Conservation (phyloP, 2,113 vertebrate genomes). For the Cochlearius cochlearius region DNA sequence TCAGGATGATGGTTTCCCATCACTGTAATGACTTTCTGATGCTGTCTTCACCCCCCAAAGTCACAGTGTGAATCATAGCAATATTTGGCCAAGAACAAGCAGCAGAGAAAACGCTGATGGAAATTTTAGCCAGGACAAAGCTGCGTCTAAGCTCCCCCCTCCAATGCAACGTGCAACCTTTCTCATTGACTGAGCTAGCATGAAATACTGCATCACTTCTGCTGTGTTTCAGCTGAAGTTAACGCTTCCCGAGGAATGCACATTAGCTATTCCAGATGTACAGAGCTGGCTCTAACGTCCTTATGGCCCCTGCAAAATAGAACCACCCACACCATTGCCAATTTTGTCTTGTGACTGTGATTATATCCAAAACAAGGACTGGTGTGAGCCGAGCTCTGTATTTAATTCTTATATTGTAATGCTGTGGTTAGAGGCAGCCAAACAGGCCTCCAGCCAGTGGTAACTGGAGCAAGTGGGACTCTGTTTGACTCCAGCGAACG, state of each 20-base stretch:
- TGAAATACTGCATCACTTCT: not conserved
- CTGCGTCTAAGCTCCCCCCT: not conserved
- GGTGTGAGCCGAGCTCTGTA: constrained; percentile 38
- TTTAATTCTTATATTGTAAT: constrained; percentile 63
- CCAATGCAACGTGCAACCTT: not conserved
- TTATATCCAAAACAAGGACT: constrained; percentile 57
- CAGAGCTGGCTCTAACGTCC: not conserved
- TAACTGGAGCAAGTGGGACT: not conserved
- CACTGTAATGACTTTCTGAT: not conserved
- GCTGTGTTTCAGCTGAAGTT: constrained; percentile 24
- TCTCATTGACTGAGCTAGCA: not conserved
- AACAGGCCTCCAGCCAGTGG: constrained; percentile 19
- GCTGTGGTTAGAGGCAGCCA: constrained; percentile 45
- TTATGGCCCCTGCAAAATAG: constrained; percentile 54
- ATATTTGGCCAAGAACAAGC: not conserved
- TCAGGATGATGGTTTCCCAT: not conserved
- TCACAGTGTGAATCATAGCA: not conserved
- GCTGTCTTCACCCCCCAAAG: not conserved
- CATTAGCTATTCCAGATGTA: constrained; percentile 65
- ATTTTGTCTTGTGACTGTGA: constrained; percentile 53
- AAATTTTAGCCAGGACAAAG: not conserved
- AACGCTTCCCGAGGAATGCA: constrained; percentile 22
- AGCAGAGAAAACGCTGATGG: not conserved
- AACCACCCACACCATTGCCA: constrained; percentile 61
- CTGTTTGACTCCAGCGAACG: not conserved